These are phyloP conservation scores for Hypanus sabinus DNA, from an alignment of 2,113 vertebrate genomes.

Conservation along the genomic window DNA sequence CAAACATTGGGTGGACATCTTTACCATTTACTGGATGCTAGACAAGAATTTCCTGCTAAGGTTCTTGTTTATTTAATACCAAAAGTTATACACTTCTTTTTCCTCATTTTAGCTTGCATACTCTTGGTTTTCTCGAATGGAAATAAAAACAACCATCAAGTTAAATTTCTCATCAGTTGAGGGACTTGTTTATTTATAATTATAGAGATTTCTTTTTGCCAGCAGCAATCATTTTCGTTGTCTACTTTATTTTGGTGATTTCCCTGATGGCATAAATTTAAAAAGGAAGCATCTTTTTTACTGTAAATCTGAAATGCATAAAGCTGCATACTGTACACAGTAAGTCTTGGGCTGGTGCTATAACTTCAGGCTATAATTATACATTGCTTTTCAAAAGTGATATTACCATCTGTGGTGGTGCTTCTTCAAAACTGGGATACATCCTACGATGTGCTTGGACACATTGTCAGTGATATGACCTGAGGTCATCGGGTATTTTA, in stretches of 20 bases:
- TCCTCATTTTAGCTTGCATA: neutral
- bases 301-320: neutral
- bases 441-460: too few species aligned
- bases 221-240: neutral
- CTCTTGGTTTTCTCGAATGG: neutral
- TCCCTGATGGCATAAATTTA: constrained; percentile 5
- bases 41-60: neutral
- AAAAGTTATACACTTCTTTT: neutral
- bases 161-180: neutral
- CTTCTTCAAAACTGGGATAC: too few species aligned
- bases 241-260: neutral
- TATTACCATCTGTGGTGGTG: neutral
- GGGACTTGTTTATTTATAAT: neutral
- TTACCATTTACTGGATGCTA: too few species aligned
- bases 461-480: too few species aligned
- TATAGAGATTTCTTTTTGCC: neutral
- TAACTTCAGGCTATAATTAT: constrained; percentile 6
- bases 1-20: neutral
- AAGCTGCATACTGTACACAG: neutral
- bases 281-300: neutral
- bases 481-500: too few species aligned
- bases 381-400: neutral
- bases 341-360: neutral
- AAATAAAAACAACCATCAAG: neutral
- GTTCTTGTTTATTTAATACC: neutral